A percentile compares a stretch with the other conserved stretches of the same genome.
Evolutionary conservation across 2,113 vertebrate species (phyloP).

Genomic region (Tapirus terrestris): DNA sequence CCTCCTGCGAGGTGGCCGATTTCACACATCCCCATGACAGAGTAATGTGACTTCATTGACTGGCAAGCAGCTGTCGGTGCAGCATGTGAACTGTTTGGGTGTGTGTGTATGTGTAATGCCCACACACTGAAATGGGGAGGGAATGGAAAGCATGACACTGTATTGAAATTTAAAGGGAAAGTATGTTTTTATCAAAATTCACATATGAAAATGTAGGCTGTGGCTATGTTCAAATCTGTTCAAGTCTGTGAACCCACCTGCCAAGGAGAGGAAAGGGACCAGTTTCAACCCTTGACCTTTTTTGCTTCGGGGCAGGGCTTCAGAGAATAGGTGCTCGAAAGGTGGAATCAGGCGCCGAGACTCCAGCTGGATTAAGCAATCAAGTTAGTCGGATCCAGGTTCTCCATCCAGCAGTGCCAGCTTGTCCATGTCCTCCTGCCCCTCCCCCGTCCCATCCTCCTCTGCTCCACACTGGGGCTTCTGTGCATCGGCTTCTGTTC

Average conservation of each 20-base stretch:
- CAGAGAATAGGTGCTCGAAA: not conserved
- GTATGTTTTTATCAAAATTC: not conserved
- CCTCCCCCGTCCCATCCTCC: not conserved
- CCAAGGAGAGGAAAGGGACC: not conserved
- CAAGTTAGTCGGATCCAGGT: not conserved
- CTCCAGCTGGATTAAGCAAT: not conserved
- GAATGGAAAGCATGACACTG: not conserved
- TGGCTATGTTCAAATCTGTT: not conserved
- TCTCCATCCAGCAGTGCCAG: not conserved
- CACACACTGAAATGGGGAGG: not conserved
- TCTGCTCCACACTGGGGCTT: not conserved
- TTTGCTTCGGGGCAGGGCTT: not conserved
- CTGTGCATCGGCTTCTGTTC: not conserved
- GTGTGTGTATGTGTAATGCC: not conserved
- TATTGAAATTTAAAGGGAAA: conserved; percentile 50
- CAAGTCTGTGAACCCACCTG: not conserved
- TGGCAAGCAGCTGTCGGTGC: conserved; percentile 44
- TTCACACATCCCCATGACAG: conserved; percentile 19
- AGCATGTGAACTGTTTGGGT: not conserved
- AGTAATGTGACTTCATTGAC: conserved; percentile 64
- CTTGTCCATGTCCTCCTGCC: not conserved
- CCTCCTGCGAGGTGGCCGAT: conserved; percentile 8
- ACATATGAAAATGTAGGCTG: not conserved
- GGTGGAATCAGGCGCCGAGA: not conserved
- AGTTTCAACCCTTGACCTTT: not conserved